Conservation (phyloP, 1,140 invertebrate species). For the Drosophila setifemur region DNA sequence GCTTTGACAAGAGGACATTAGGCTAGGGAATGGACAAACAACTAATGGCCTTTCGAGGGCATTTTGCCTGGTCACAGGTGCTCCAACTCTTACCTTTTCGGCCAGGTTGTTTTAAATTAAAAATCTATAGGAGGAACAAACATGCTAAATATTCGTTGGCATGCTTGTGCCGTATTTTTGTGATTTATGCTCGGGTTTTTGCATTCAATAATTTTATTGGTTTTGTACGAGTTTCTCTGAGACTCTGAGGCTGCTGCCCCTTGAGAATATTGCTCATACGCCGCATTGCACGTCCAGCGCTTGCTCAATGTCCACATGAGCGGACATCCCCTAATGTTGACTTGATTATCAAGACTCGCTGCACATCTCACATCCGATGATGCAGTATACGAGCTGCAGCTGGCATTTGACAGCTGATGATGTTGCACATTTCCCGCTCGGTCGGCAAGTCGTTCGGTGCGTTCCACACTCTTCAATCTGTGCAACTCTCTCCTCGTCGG, state of each 20-base stretch:
- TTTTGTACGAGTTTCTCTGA: slow-evolving; percentile 45
- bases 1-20: slow-evolving; percentile 76
- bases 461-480: no score
- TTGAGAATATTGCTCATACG: slow-evolving; percentile 61
- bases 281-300: slow-evolving; percentile 43
- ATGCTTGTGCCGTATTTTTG: slow-evolving; percentile 22
- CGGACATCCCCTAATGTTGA: slow-evolving; percentile 56
- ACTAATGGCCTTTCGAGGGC: slow-evolving; percentile 77
- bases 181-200: slow-evolving; percentile 42
- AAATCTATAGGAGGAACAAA: slow-evolving; percentile 51
- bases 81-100: slow-evolving; percentile 29
- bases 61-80: slow-evolving; percentile 62
- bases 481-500: background rate
- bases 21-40: slow-evolving; percentile 68
- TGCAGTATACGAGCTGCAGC: slow-evolving; percentile 47
- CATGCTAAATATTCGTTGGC: slow-evolving; percentile 37
- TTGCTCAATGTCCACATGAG: slow-evolving; percentile 50
- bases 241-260: slow-evolving; percentile 8
- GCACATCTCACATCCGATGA: slow-evolving; percentile 60
- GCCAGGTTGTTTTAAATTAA: slow-evolving; percentile 75
- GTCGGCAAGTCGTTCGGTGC: slow-evolving; percentile 14
- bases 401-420: slow-evolving; percentile 68
- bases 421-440: slow-evolving; percentile 49
- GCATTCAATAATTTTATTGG: slow-evolving; percentile 52
- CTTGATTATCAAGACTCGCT: slow-evolving; percentile 72